These are phyloP conservation scores for Papilio protenor DNA, from an alignment of 2,888 invertebrate species.

Conservation along the genomic window DNA sequence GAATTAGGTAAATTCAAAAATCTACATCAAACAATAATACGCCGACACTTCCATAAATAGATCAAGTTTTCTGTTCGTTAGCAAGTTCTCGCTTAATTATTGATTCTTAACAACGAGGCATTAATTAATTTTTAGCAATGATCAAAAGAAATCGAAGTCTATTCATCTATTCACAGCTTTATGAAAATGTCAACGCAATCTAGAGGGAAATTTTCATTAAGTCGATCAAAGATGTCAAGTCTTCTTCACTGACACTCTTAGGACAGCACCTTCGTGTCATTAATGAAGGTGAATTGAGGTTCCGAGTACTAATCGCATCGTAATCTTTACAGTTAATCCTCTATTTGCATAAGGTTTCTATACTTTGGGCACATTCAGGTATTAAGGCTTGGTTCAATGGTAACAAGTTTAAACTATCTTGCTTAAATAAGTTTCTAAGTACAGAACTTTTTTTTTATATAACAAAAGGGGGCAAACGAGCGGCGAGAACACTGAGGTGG, in stretches of 20 bases:
- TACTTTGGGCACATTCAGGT: not conserved
- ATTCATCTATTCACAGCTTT: not conserved
- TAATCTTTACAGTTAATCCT: conserved; percentile 14
- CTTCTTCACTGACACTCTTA: not conserved
- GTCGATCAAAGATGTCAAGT: not conserved
- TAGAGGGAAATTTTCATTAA: not conserved
- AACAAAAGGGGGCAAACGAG: too few species aligned
- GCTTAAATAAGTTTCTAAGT: too few species aligned
- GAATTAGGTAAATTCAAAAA: not conserved
- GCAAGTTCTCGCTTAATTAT: not conserved
- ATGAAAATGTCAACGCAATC: not conserved
- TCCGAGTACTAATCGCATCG: conserved; percentile 4
- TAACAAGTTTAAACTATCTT: not conserved
- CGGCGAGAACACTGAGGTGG: too few species aligned
- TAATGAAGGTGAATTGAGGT: conserved; percentile 7
- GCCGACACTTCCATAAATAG: not conserved
- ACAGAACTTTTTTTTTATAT: too few species aligned
- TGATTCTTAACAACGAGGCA: conserved; percentile 6
- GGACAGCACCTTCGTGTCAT: not conserved
- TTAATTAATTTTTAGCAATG: conserved; percentile 5
- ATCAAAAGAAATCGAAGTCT: conserved; percentile 8
- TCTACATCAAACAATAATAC: not conserved
- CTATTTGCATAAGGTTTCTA: not conserved
- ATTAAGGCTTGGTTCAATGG: not conserved
- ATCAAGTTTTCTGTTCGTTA: not conserved